Conservation (phyloP, 1,140 invertebrate species). For the Bombus confusus region DNA sequence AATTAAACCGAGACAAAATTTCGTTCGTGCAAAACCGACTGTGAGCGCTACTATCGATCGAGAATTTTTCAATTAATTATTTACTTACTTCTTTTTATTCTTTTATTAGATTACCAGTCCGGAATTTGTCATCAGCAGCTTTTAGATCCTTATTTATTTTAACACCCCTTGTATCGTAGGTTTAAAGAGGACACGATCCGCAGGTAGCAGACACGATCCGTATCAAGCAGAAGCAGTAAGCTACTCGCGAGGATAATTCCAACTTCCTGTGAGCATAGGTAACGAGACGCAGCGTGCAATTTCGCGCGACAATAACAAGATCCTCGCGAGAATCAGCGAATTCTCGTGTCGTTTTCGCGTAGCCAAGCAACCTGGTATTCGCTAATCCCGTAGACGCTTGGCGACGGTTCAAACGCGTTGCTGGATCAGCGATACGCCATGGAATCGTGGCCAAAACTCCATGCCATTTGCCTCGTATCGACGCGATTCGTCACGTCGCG, state of each 20-base stretch:
- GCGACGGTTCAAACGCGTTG: slow-evolving; percentile 28
- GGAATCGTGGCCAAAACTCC: background rate
- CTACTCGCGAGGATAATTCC: background rate
- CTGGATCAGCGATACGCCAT: slow-evolving; percentile 31
- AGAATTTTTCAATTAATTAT: too few species aligned
- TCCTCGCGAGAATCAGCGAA: slow-evolving; percentile 1
- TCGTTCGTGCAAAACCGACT: too few species aligned
- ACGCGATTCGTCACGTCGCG: background rate
- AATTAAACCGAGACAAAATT: too few species aligned
- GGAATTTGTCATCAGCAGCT: too few species aligned
- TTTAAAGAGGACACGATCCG: too few species aligned
- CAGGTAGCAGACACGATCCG: too few species aligned
- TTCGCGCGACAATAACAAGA: slow-evolving; percentile 10
- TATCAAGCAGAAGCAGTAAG: background rate
- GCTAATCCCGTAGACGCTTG: slow-evolving; percentile 7
- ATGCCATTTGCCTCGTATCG: background rate
- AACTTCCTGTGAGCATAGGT: background rate
- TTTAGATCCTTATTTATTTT: too few species aligned
- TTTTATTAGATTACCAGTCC: too few species aligned
- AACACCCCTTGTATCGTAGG: too few species aligned
- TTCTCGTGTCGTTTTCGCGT: background rate
- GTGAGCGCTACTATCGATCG: too few species aligned
- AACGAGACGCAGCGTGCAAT: background rate
- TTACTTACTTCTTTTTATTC: too few species aligned
- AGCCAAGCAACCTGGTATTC: background rate